Conservation (phyloP, 1,140 invertebrate species). For the Ctenoplectra terminalis region DNA sequence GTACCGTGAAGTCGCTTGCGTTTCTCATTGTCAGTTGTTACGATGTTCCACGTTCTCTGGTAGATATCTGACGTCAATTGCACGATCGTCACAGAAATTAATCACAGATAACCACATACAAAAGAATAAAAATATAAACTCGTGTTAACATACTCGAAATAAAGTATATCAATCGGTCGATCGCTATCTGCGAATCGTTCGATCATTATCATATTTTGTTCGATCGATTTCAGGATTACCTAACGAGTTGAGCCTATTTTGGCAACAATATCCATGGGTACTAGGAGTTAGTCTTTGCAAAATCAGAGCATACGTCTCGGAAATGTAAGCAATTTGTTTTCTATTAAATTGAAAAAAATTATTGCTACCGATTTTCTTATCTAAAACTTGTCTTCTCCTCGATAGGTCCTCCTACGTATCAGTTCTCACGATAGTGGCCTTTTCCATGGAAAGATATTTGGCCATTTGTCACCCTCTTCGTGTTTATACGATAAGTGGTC, state of each 20-base stretch:
- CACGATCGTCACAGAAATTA: slow-evolving; percentile 16
- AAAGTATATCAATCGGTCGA: not conserved
- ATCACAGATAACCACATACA: slow-evolving; percentile 4
- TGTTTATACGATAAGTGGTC: slow-evolving; percentile 90
- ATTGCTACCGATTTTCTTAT: no score
- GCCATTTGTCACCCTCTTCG: slow-evolving; percentile 95
- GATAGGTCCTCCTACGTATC: slow-evolving; percentile 91
- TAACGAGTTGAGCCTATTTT: slow-evolving; percentile 93
- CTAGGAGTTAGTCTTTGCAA: slow-evolving; percentile 93
- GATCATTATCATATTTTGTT: slow-evolving; percentile 2
- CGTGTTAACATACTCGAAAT: not conserved
- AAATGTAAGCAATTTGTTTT: slow-evolving; percentile 87
- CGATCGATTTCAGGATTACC: slow-evolving; percentile 89
- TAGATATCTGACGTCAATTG: slow-evolving; percentile 36
- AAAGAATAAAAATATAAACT: not conserved
- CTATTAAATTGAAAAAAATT: not conserved
- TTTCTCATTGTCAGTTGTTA: not conserved
- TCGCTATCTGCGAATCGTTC: not conserved
- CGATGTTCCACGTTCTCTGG: not conserved
- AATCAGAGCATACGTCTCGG: slow-evolving; percentile 91
- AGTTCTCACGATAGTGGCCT: slow-evolving; percentile 94
- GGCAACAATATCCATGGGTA: slow-evolving; percentile 97
- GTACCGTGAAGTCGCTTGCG: no score
- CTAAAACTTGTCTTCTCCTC: not conserved
- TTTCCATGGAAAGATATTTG: slow-evolving; percentile 93